Conservation (phyloP, 2,888 invertebrate genomes). For the Sisyra nigra region DNA sequence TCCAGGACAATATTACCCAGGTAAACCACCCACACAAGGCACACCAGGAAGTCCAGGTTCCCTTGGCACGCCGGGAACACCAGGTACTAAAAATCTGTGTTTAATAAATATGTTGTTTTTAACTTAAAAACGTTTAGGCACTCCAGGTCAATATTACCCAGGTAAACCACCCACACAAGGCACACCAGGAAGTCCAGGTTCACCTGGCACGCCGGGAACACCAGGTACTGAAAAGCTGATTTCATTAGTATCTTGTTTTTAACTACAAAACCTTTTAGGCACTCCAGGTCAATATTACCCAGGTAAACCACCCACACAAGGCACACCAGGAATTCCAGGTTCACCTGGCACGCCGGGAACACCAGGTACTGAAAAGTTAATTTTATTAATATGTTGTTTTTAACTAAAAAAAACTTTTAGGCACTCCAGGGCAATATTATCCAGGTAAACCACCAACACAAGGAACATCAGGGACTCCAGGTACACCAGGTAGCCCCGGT, state of each 20-base stretch:
- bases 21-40: conserved; percentile 13
- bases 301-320: conserved; percentile 14
- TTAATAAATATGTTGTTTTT: too few relatives aligned
- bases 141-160: conserved; percentile 30
- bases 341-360: conserved; percentile 13
- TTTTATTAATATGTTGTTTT: conserved; percentile 8
- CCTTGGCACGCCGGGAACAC: too few relatives aligned
- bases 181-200: conserved; percentile 10
- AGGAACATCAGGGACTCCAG: neutral
- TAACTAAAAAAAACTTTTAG: too few relatives aligned
- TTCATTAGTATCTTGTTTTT: too few relatives aligned
- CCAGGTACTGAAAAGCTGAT: too few relatives aligned
- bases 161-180: conserved; percentile 13
- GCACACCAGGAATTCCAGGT: conserved; percentile 13
- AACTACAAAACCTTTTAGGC: too few relatives aligned
- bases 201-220: conserved; percentile 16
- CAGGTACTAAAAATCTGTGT: too few relatives aligned
- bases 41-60: conserved; percentile 10
- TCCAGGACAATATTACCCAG: conserved; percentile 29
- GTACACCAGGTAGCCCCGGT: conserved; percentile 8
- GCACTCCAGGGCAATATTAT: too few relatives aligned
- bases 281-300: conserved; percentile 9
- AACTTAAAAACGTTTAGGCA: too few relatives aligned
- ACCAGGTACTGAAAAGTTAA: conserved; percentile 13
- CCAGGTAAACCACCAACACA: too few relatives aligned